These are phyloP conservation scores for Pocillopora grandis DNA, from an alignment of 92 coral and sea anemone species.

Conservation along the genomic window DNA sequence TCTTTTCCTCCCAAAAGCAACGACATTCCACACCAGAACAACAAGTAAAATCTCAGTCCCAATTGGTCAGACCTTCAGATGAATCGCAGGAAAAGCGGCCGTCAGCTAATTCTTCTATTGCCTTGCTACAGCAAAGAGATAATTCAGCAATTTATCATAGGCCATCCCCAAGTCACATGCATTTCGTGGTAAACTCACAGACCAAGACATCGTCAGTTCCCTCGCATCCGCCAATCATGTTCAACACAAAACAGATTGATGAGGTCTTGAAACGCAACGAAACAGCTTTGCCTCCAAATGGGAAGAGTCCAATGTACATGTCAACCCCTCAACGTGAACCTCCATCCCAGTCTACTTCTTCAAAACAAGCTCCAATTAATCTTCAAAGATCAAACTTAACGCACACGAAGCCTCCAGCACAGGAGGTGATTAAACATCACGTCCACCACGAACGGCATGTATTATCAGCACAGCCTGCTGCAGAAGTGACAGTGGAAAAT, in stretches of 20 bases:
- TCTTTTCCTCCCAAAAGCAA: background rate
- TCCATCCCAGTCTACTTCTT: background rate
- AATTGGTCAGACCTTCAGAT: background rate
- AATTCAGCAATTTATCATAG: background rate
- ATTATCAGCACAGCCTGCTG: background rate
- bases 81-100: background rate
- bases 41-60: background rate
- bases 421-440: constrained; percentile 4
- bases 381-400: constrained; percentile 3
- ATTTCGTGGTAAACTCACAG: background rate
- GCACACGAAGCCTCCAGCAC: background rate
- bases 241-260: background rate
- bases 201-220: background rate
- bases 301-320: background rate
- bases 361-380: background rate
- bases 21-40: background rate
- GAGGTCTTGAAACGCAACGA: background rate
- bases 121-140: constrained; percentile 4
- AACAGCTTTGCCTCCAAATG: background rate
- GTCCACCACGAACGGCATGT: background rate
- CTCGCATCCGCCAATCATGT: background rate
- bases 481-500: background rate
- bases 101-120: background rate
- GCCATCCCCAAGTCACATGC: background rate
- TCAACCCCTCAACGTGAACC: background rate